Percentiles rank a stretch among this genome's conserved stretches.
phyloP scores from a whole-genome alignment of 2,797 vertebrate species.

The Falco cherrug region DNA sequence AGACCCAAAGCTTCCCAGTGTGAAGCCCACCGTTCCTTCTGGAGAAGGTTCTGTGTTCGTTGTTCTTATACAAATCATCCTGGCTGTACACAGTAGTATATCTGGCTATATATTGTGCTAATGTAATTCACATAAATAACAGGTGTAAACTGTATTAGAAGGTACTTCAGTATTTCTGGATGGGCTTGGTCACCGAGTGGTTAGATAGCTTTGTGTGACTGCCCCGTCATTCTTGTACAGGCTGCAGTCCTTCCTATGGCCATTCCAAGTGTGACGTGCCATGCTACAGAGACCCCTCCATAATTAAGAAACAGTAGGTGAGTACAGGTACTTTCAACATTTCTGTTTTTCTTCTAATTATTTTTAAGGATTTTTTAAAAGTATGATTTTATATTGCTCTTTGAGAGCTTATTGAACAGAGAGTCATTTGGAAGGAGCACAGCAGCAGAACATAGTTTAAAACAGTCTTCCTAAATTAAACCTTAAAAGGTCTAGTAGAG shows the following conservation, averaged over 20 bases:
- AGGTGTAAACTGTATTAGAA: neutral
- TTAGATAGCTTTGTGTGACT: neutral
- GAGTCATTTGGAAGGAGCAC: neutral
- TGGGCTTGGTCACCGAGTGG: neutral
- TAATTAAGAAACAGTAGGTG: neutral
- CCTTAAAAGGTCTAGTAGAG: neutral
- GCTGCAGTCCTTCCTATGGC: neutral
- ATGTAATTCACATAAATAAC: neutral
- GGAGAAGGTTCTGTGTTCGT: neutral
- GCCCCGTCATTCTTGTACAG: neutral
- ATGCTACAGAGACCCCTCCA: neutral
- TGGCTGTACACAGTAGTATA: neutral
- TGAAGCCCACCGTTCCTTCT: neutral
- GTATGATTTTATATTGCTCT: neutral
- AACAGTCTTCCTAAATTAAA: neutral
- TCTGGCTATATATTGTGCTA: neutral
- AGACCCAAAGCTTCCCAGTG: neutral
- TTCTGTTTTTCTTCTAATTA: neutral
- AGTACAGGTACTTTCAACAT: neutral
- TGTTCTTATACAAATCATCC: neutral
- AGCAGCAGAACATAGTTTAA: neutral
- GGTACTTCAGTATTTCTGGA: neutral
- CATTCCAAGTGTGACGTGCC: neutral
- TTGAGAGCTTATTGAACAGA: neutral
- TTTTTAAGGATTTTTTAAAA: neutral